Conservation (phyloP, 2,797 vertebrate species). For the Poecilia wingei region DNA sequence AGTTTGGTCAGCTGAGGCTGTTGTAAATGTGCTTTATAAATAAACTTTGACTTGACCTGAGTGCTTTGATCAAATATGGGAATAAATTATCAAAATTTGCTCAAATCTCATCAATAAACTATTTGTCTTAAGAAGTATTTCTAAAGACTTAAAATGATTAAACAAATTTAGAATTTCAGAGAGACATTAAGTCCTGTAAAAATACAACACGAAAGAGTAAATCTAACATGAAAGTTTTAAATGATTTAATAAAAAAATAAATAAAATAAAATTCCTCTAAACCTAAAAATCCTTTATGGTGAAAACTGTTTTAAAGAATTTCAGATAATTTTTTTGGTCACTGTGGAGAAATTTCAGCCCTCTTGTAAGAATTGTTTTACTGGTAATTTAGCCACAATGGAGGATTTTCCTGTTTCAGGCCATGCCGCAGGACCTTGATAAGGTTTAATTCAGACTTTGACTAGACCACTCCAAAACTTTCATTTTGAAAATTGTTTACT, state of each 20-base stretch:
- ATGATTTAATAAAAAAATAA: not conserved
- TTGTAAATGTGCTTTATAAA: too few species aligned
- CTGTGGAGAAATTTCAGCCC: not conserved
- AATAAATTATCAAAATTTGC: not conserved
- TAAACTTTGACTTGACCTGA: too few species aligned
- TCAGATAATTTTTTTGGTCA: not conserved
- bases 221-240: not conserved
- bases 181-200: not conserved
- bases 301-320: not conserved
- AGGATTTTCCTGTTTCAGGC: not conserved
- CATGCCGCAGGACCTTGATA: not conserved
- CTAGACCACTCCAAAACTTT: not conserved
- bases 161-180: not conserved
- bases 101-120: not conserved
- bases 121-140: not conserved
- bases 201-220: not conserved
- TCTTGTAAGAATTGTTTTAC: not conserved
- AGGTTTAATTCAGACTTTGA: not conserved
- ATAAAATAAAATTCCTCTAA: not conserved
- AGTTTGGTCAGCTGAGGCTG: too few species aligned
- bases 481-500: not conserved
- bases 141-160: not conserved
- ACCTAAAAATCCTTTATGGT: not conserved
- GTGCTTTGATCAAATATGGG: not conserved
- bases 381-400: not conserved